phyloP scores from a whole-genome alignment of 1,140 invertebrate species.

The Asobara japonica region DNA sequence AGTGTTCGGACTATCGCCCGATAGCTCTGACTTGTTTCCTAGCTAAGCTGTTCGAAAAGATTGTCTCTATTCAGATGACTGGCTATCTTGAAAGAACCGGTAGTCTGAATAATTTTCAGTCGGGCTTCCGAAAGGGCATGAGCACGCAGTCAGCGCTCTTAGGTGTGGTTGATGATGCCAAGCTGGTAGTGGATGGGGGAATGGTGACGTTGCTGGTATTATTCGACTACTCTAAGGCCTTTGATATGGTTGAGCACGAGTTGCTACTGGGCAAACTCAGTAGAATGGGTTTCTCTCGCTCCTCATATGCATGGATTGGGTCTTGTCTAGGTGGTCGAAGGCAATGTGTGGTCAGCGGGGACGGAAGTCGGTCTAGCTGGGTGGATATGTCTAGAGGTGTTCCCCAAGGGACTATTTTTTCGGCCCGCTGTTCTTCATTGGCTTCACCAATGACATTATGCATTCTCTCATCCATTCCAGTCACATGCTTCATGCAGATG shows the following conservation, averaged over 20 bases:
- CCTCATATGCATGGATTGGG: background rate
- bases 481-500: background rate
- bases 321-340: background rate
- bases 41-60: conserved; percentile 20
- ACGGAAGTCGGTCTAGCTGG: background rate
- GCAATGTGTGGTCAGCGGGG: background rate
- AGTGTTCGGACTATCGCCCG: background rate
- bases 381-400: background rate
- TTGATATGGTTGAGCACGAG: conserved; percentile 37
- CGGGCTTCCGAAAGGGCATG: conserved; percentile 26
- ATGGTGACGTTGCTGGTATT: conserved; percentile 33
- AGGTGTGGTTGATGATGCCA: conserved; percentile 26
- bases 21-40: background rate
- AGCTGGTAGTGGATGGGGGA: conserved; percentile 5
- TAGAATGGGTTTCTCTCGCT: background rate
- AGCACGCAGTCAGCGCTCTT: conserved; percentile 34
- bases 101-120: conserved; percentile 20
- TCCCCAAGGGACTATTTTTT: conserved; percentile 4
- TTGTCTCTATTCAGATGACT: conserved; percentile 3
- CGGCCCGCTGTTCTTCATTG: background rate
- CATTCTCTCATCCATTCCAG: background rate
- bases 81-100: background rate
- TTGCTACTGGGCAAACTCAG: conserved; percentile 9
- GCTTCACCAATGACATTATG: background rate
- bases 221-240: conserved; percentile 42